Evolutionary conservation across 2,113 vertebrate genomes (phyloP), one percentile per base, ranked within the genome.

Genomic region (Erinaceus europaeus): DNA sequence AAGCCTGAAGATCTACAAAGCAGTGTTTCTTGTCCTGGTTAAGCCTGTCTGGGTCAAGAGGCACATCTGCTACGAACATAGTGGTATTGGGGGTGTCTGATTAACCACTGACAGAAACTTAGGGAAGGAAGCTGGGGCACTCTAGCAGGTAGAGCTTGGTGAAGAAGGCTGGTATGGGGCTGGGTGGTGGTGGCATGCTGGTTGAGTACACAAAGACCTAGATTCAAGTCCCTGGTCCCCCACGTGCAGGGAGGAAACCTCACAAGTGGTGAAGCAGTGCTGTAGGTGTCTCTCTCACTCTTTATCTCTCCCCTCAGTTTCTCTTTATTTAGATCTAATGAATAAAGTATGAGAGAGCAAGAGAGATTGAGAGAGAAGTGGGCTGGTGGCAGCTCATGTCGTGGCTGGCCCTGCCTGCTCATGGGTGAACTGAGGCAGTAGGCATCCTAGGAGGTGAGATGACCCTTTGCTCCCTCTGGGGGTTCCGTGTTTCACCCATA

Each of bases 341-440:
- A n/a, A n/a, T n/a, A n/a, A n/a, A n/a, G n/a, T n/a, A n/a, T n/a
- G n/a, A n/a, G n/a, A n/a, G n/a, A n/a, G n/a, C n/a, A n/a, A n/a
- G n/a, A n/a, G n/a, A n/a, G n/a, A n/a, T n/a, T n/a, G n/a, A n/a
- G n/a, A n/a, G 15, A 67, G 61, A 3, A 29, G 4, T 0, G 21
- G 29, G 13, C 18, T 0, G 2, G 18, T 4, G 59, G 34, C 5
- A 1, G 13, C 23, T 15, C 27, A 3, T 1, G 48, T 34, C 1
- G 0, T 4, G 2, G 36, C 65, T 2, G n/a, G 59, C 17, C 13
- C 48, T 9, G 32, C 64, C 52, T 14, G 5, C 25, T 52, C 34
- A 3, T 0, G 0, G 44, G 25, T 27, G 25, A 2, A 32, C 50
- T 0, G 3, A 4, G 74, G 48, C 64, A 21, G 46, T 2, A 23